Percentiles rank a stretch among this genome's conserved stretches.
Conservation (phyloP, 2,888 invertebrate species). For the Chaitophorus viminalis region DNA sequence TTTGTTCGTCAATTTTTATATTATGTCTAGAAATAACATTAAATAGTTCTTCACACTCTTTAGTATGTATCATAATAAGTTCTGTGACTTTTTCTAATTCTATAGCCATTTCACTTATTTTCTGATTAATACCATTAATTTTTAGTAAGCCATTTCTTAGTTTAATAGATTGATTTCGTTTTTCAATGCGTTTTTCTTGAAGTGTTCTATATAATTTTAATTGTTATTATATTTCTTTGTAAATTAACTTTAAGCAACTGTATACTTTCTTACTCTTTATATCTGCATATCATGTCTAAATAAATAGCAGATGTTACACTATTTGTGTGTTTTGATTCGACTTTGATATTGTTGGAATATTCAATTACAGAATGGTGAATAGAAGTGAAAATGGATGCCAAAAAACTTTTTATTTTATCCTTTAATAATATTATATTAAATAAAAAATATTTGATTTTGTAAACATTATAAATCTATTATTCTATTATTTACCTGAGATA, state of each 20-base stretch:
- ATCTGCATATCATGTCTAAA: slow-evolving; percentile 84
- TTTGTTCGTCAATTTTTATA: slow-evolving; percentile 83
- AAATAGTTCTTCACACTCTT: slow-evolving; percentile 87
- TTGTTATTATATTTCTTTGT: background rate
- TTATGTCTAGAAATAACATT: slow-evolving; percentile 83
- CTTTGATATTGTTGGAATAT: slow-evolving; percentile 78
- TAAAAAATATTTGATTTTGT: background rate
- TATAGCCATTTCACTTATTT: slow-evolving; percentile 84
- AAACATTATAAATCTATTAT: background rate
- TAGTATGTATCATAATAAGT: slow-evolving; percentile 74
- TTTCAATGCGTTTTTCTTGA: slow-evolving; percentile 76
- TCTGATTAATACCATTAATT: slow-evolving; percentile 84
- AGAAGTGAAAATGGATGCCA: slow-evolving; percentile 80
- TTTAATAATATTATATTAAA: slow-evolving; percentile 66
- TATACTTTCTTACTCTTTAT: slow-evolving; percentile 75
- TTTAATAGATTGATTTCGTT: slow-evolving; percentile 81
- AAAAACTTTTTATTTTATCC: slow-evolving; percentile 73
- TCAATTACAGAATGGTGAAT: slow-evolving; percentile 84
- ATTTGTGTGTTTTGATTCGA: slow-evolving; percentile 82
- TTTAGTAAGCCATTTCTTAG: slow-evolving; percentile 84
- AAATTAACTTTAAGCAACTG: slow-evolving; percentile 27
- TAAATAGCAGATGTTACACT: slow-evolving; percentile 92
- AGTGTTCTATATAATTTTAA: slow-evolving; percentile 72
- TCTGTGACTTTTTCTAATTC: slow-evolving; percentile 80
- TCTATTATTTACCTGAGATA: background rate